Evolutionary conservation across 2,113 vertebrate genomes (phyloP).

Genomic region (Leiothrix lutea): DNA sequence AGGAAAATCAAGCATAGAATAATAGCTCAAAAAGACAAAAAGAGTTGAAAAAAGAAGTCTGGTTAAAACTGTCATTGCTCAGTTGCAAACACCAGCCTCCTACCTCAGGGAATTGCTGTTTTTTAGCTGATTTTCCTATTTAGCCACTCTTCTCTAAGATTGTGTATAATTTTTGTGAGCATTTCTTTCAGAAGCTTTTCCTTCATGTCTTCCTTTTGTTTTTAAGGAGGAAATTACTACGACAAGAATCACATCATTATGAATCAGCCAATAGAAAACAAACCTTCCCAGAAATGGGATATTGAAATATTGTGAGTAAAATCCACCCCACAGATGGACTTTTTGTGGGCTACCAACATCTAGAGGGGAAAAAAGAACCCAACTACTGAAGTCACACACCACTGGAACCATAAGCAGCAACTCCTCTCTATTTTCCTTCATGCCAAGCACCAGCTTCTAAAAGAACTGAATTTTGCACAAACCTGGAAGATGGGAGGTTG

Average conservation of each 20-base stretch:
- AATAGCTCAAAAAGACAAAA: background rate
- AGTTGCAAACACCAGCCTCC: background rate
- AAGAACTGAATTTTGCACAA: background rate
- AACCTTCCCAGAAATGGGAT: conserved; percentile 78
- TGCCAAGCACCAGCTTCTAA: background rate
- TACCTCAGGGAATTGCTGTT: background rate
- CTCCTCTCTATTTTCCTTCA: background rate
- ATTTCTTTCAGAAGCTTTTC: background rate
- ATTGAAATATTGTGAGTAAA: conserved; percentile 76
- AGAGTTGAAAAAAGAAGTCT: background rate
- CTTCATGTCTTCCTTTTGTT: conserved; percentile 1
- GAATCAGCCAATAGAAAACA: conserved; percentile 56
- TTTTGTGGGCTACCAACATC: background rate
- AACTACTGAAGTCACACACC: conserved; percentile 40
- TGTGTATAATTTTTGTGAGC: background rate
- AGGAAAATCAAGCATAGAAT: background rate
- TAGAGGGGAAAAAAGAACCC: background rate
- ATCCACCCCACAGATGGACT: background rate
- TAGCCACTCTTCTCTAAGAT: background rate
- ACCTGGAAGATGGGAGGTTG: background rate
- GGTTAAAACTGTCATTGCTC: background rate
- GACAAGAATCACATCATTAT: conserved; percentile 78
- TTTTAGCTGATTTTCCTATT: background rate
- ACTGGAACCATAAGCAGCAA: conserved; percentile 13
- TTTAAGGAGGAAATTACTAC: conserved; percentile 76